Evolutionary conservation across 1,140 invertebrate genomes (phyloP), one percentile per base, ranked within the genome.

Genomic region (Prorops nasuta): DNA sequence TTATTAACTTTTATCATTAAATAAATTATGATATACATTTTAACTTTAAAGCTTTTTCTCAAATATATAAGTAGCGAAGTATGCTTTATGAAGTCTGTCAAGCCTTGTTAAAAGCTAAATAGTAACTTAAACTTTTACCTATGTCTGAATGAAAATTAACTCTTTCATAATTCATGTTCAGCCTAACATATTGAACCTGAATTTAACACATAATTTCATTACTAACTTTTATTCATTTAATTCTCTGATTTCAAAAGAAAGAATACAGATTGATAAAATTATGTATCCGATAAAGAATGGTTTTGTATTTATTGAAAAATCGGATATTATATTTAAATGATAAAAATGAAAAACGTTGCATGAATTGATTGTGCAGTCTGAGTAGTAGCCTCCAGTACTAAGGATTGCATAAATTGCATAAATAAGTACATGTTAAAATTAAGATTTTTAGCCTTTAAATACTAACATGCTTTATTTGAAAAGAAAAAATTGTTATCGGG

Each of bases 1-100:
- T 70, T 71, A 71, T 71, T 63, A 58, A 72, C 62, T 70, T 70
- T 73, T 69, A 64, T 60, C 63, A 66, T 69, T 67, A 63, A 66
- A 66, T 58, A 58, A 64, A 66, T 65, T 58, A 59, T 57, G 58
- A 60, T 55, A 53, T 64, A 66, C 41, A 66, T 65, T 66, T 59
- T 53, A 66, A 58, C 60, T 61, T 65, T 68, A 59, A 59, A 60
- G 63, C 49, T 56, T 64, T 67, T 65, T 66, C 60, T 63, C 55
- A 47, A 62, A 42, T 58, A 54, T 54, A 44, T 22, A 35, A 43
- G 54, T 60, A 55, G 51, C 61, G 61, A 46, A 49, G 51, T 61
- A 34, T 43, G 58, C 51, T 58, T 54, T 44, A 31, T 47, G 51
- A 39, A 51, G 54, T 60, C 54, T 62, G 59, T 50, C 59, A 60